Evolutionary conservation across 2,113 vertebrate genomes (phyloP).

Genomic region (Sturnus vulgaris): DNA sequence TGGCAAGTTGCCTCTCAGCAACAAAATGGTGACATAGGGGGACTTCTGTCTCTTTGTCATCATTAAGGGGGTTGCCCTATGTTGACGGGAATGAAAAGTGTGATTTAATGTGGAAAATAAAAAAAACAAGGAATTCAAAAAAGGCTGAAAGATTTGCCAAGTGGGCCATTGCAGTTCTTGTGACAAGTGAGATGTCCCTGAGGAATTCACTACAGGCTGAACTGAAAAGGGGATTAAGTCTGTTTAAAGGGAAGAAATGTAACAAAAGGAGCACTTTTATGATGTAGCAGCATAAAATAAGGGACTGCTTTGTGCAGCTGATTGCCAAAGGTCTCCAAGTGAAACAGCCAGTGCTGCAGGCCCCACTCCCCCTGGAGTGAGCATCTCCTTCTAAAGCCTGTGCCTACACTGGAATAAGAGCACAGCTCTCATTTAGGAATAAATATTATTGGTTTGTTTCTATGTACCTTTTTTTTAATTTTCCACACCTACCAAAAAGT

Average conservation of each 20-base stretch:
- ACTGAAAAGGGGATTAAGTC: slow-evolving; percentile 93
- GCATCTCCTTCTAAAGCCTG: slow-evolving; percentile 78
- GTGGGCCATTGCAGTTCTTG: slow-evolving; percentile 83
- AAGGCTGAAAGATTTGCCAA: slow-evolving; percentile 82
- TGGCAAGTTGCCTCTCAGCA: slow-evolving; percentile 75
- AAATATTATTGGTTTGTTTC: slow-evolving; percentile 93
- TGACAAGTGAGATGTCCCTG: slow-evolving; percentile 88
- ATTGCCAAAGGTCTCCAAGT: slow-evolving; percentile 91
- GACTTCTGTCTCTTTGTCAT: slow-evolving; percentile 88
- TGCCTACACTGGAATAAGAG: slow-evolving; percentile 75
- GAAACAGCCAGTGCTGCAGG: slow-evolving; percentile 72
- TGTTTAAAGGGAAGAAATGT: slow-evolving; percentile 91
- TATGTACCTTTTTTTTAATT: slow-evolving; percentile 7
- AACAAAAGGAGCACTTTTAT: slow-evolving; percentile 98
- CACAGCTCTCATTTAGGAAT: slow-evolving; percentile 80
- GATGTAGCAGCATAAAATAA: slow-evolving; percentile 97
- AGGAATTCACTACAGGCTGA: slow-evolving; percentile 86
- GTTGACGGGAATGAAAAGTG: slow-evolving; percentile 86
- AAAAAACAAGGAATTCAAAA: slow-evolving; percentile 30
- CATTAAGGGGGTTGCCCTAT: slow-evolving; percentile 86
- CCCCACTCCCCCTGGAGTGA: slow-evolving; percentile 70
- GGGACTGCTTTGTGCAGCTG: slow-evolving; percentile 85
- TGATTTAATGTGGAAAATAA: slow-evolving; percentile 83
- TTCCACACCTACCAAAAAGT: slow-evolving; percentile 78
- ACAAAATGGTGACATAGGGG: slow-evolving; percentile 82